Evolutionary conservation across 2,888 invertebrate species (phyloP), one percentile per base, ranked within the genome.

Genomic region (Limnephilus lunatus): DNA sequence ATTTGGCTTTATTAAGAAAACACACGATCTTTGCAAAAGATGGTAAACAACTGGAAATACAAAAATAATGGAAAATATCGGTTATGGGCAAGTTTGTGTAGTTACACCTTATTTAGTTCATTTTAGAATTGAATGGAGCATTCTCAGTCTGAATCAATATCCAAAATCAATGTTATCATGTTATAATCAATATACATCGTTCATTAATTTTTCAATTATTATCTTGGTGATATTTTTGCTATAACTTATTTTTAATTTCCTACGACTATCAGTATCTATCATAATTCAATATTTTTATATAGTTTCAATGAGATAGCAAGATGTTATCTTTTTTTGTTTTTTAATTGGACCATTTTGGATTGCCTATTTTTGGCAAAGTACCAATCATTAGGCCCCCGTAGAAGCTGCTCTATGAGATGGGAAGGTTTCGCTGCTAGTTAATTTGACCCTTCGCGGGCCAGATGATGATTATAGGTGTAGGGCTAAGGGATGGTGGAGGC

Each of bases 401-500:
- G 83, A 35, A 83, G 83, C 83, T 83, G 83, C 2, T 83, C 32
- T 83, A 25, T 32, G 35, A 83, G 83, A 25, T 39, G 2, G 32
- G 35, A 83, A 25, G 83, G 35, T 35, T 83, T 83, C 12, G 32
- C 35, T 39, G 35, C 19, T 35, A 83, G 35, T 32, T 83, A 83
- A 35, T 83, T 35, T 35, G 19, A 35, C 15, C 68, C 35, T 83
- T 83, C 83, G 83, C 35, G 83, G 68, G 9, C 68, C n/a, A 53
- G 86, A 86, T 86, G 86, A 86, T 86, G 53, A 86, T 86, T 86
- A 44, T 30, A 86, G 86, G 44, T 83, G 86, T 44, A 44, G 68
- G 68, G 68, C 68, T 68, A 68, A 44, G 86, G 30, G 86, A 86
- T 44, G 86, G 30, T 30, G 86, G 44, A 44, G 44, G 86, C 44